Percentiles rank a stretch among this genome's conserved stretches.
phyloP scores from a whole-genome alignment of 1,140 invertebrate species.

The Mya arenaria region DNA sequence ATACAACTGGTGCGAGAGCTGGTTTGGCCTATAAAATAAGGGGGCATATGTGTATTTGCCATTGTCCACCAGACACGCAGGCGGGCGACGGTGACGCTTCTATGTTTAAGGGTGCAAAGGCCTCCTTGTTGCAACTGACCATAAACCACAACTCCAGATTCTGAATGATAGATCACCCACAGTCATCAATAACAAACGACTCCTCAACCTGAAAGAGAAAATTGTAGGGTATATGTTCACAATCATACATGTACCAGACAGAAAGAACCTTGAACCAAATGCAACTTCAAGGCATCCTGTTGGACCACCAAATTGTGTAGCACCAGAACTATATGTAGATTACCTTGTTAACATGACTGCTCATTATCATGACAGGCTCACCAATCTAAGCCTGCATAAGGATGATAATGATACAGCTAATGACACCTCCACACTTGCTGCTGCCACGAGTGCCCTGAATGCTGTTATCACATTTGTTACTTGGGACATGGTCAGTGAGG shows the following conservation, averaged over 20 bases:
- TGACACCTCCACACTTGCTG: constrained; percentile 36
- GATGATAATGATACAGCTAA: constrained; percentile 28
- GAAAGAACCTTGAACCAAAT: constrained; percentile 40
- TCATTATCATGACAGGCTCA: constrained; percentile 2
- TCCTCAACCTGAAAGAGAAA: constrained; percentile 49
- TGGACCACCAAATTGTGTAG: not conserved
- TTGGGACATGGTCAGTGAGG: constrained; percentile 6
- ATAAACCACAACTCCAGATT: constrained; percentile 1
- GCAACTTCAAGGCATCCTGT: constrained; percentile 37
- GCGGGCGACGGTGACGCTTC: not conserved
- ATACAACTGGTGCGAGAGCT: too few species aligned
- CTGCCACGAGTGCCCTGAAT: constrained; percentile 8
- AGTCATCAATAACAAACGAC: not conserved
- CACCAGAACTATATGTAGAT: not conserved
- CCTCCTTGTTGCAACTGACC: not conserved
- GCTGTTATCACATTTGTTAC: constrained; percentile 1
- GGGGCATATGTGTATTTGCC: too few species aligned
- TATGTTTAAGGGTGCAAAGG: not conserved
- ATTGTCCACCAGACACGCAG: too few species aligned
- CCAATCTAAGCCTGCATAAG: constrained; percentile 2
- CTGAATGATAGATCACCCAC: constrained; percentile 5
- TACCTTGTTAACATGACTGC: not conserved
- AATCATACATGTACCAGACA: constrained; percentile 44
- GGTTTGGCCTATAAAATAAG: too few species aligned
- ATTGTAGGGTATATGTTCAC: constrained; percentile 47